Conservation (phyloP, 2,888 invertebrate genomes). For the Sinelater perroti region DNA sequence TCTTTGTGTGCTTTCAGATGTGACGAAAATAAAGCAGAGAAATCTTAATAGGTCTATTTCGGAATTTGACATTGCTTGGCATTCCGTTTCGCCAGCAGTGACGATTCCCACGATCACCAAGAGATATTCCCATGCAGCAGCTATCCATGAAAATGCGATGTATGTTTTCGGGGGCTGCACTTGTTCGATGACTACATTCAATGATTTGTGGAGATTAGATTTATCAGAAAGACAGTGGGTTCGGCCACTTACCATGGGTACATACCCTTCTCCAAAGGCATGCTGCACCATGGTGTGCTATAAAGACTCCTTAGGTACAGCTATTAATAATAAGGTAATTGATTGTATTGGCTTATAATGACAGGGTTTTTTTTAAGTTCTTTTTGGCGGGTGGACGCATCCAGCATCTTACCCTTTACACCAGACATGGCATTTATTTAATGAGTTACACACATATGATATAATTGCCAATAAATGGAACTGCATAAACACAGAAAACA, state of each 20-base stretch:
- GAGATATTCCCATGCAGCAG: constrained; percentile 92
- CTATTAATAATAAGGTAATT: too few relatives aligned
- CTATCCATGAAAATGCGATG: constrained; percentile 84
- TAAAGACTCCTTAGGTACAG: constrained; percentile 72
- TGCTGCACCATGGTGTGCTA: constrained; percentile 92
- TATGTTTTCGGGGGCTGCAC: constrained; percentile 97
- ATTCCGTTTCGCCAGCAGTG: constrained; percentile 67
- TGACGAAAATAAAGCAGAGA: constrained; percentile 75
- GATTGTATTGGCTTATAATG: too few relatives aligned
- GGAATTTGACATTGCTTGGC: constrained; percentile 81
- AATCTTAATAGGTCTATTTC: constrained; percentile 80
- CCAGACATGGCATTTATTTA: constrained; percentile 88
- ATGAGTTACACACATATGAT: constrained; percentile 90
- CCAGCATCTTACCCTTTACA: constrained; percentile 86
- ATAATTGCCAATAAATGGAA: constrained; percentile 83
- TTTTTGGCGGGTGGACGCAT: constrained; percentile 97
- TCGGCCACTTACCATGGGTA: constrained; percentile 81
- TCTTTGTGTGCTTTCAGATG: constrained; percentile 68
- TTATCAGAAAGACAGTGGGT: constrained; percentile 86
- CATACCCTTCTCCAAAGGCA: constrained; percentile 95
- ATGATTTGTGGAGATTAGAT: constrained; percentile 95
- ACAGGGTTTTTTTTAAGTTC: constrained; percentile 52
- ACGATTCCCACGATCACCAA: constrained; percentile 83
- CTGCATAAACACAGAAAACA: constrained; percentile 67
- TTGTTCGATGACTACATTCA: constrained; percentile 92